Conservation (phyloP, 2,888 invertebrate genomes). For the Tetrapedia diversipes region DNA sequence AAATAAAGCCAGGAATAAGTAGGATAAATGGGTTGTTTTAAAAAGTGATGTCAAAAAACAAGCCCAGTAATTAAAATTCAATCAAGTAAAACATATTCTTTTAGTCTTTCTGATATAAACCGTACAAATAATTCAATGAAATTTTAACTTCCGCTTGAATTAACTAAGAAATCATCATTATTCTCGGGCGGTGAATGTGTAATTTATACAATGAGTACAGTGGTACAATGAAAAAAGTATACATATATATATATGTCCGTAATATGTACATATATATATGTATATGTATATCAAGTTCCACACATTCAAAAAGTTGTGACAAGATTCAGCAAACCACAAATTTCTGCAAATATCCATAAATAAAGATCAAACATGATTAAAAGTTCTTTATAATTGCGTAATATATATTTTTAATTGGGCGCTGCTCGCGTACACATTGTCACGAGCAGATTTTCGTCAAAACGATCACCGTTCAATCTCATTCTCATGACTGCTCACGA, state of each 20-base stretch:
- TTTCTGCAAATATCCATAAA: slow-evolving; percentile 82
- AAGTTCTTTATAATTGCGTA: slow-evolving; percentile 78
- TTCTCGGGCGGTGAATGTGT: slow-evolving; percentile 81
- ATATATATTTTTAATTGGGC: slow-evolving; percentile 72
- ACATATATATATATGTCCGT: slow-evolving; percentile 67
- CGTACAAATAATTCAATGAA: slow-evolving; percentile 67
- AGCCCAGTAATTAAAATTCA: slow-evolving; percentile 75
- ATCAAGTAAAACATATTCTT: slow-evolving; percentile 63
- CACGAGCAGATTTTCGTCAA: slow-evolving; percentile 30
- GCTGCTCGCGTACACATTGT: slow-evolving; percentile 45
- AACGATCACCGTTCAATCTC: slow-evolving; percentile 27
- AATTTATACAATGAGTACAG: slow-evolving; percentile 82
- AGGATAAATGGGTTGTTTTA: slow-evolving; percentile 70
- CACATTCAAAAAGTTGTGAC: slow-evolving; percentile 82
- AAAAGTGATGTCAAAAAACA: slow-evolving; percentile 76
- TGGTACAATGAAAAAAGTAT: slow-evolving; percentile 74
- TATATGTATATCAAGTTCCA: slow-evolving; percentile 78
- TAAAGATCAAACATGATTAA: slow-evolving; percentile 81
- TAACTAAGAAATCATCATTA: slow-evolving; percentile 41
- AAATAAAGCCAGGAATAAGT: slow-evolving; percentile 76
- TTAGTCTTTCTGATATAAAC: slow-evolving; percentile 21
- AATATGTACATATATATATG: slow-evolving; percentile 65
- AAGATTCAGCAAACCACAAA: slow-evolving; percentile 83
- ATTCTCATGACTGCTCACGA: slow-evolving; percentile 47
- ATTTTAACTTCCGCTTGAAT: slow-evolving; percentile 45